These are phyloP conservation scores for Dryocosmus kuriphilus DNA, from an alignment of 2,888 invertebrate species.

Conservation along the genomic window DNA sequence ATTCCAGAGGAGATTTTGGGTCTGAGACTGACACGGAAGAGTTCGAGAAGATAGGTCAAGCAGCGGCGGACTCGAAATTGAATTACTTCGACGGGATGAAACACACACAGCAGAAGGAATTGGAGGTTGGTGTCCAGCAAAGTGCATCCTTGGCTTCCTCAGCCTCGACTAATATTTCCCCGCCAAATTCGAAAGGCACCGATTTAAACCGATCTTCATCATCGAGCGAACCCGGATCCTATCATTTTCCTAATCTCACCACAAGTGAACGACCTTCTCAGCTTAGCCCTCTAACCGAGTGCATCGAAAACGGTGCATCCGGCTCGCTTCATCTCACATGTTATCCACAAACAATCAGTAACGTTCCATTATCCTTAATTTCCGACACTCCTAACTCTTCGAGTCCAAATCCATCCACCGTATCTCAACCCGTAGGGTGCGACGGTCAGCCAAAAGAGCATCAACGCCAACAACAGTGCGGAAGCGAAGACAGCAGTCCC, in stretches of 20 bases:
- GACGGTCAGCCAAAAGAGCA: conserved; percentile 74
- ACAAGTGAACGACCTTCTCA: conserved; percentile 64
- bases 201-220: conserved; percentile 64
- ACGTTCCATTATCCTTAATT: conserved; percentile 28
- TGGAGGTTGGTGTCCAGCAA: conserved; percentile 76
- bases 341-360: conserved; percentile 34
- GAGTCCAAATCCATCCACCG: conserved; percentile 57
- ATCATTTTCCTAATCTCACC: conserved; percentile 68
- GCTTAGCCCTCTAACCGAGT: conserved; percentile 72
- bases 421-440: conserved; percentile 69
- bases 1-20: conserved; percentile 84
- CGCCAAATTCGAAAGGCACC: conserved; percentile 68
- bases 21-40: conserved; percentile 91
- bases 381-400: conserved; percentile 57
- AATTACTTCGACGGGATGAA: conserved; percentile 67
- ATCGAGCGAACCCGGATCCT: conserved; percentile 69
- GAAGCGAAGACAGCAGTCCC: conserved; percentile 73
- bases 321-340: conserved; percentile 48
- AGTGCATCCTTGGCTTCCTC: conserved; percentile 71
- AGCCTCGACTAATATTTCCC: conserved; percentile 72
- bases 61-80: conserved; percentile 72
- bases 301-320: conserved; percentile 62
- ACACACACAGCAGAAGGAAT: conserved; percentile 69
- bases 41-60: conserved; percentile 88
- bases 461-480: conserved; percentile 74